Percentiles rank a stretch among this genome's conserved stretches.
Conservation (phyloP, 2,113 vertebrate genomes). For the Propithecus coquereli region DNA sequence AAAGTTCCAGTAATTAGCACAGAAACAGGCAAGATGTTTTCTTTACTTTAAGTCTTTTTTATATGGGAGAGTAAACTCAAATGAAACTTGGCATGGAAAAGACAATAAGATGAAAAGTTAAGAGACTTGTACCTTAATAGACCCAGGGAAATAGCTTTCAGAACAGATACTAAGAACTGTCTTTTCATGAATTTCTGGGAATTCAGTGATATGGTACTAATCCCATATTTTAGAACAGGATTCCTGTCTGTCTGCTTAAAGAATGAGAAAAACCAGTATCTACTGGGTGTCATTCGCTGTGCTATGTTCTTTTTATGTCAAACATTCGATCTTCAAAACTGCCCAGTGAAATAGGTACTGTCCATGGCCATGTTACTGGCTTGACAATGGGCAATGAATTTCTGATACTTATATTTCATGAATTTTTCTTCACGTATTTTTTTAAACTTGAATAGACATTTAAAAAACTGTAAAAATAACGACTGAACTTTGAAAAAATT, state of each 20-base stretch:
- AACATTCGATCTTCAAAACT: neutral
- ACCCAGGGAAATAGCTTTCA: neutral
- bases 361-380: neutral
- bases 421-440: neutral
- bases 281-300: neutral
- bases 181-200: neutral
- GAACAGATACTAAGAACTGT: neutral
- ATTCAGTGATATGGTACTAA: neutral
- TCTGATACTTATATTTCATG: neutral
- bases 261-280: neutral
- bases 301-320: neutral
- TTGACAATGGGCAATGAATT: neutral
- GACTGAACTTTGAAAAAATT: neutral
- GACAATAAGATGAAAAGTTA: constrained; percentile 55
- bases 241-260: neutral
- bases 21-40: constrained; percentile 51
- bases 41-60: neutral
- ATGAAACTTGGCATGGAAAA: neutral
- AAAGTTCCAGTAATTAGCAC: constrained; percentile 68
- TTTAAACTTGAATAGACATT: neutral
- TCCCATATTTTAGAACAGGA: neutral
- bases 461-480: neutral
- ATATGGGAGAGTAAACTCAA: neutral
- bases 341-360: neutral
- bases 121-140: constrained; percentile 63